phyloP scores from a whole-genome alignment of 2,888 invertebrate genomes.

The Dexiosoma caninum region DNA sequence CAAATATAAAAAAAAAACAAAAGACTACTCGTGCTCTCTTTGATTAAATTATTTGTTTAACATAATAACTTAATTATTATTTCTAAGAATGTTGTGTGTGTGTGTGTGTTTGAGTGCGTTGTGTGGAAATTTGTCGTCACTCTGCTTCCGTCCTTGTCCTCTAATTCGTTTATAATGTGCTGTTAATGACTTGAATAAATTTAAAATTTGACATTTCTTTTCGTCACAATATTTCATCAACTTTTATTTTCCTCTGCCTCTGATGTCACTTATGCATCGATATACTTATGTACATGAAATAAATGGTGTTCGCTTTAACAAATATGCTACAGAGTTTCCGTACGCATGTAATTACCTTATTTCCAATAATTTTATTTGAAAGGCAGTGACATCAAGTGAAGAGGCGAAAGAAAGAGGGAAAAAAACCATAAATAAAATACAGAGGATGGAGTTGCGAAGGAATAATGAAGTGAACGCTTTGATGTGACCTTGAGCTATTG shows the following conservation, averaged over 20 bases:
- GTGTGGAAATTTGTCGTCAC: background rate
- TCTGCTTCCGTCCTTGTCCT: background rate
- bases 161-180: background rate
- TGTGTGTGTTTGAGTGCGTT: background rate
- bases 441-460: background rate
- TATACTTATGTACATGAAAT: no score
- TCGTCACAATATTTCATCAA: conserved; percentile 8
- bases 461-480: conserved; percentile 47
- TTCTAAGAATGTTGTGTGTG: background rate
- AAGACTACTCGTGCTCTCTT: no score
- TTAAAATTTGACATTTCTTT: conserved; percentile 18
- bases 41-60: background rate
- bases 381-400: conserved; percentile 24
- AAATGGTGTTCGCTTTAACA: background rate
- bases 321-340: background rate
- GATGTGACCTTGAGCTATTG: conserved; percentile 53
- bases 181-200: conserved; percentile 9
- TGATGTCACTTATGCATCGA: background rate
- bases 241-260: background rate
- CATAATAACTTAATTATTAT: background rate
- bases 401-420: background rate
- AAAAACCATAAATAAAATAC: background rate
- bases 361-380: conserved; percentile 55
- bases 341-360: conserved; percentile 36
- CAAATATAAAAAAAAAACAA: no score